Conservation (phyloP, 2,888 invertebrate genomes). For the Zonitis immaculata region DNA sequence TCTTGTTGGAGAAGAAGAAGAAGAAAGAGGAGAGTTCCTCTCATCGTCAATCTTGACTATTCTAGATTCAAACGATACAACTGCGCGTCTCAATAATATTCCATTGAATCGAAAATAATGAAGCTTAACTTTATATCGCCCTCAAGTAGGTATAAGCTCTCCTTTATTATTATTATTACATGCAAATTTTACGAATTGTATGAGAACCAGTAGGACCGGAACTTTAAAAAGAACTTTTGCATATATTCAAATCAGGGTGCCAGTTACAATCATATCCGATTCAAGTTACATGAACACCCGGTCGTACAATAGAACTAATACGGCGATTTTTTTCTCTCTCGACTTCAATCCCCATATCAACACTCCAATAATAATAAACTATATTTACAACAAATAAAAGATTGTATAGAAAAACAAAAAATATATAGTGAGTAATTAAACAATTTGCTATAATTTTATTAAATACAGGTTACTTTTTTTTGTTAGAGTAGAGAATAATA, state of each 20-base stretch:
- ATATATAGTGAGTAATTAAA: conserved; percentile 2
- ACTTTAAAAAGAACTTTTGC: conserved; percentile 8
- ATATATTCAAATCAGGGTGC: conserved; percentile 13
- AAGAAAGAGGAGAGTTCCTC: too few relatives aligned
- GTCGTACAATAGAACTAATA: conserved; percentile 1
- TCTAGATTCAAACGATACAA: too few relatives aligned
- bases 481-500: conserved; percentile 1
- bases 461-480: conserved; percentile 4
- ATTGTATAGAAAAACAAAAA: too few relatives aligned
- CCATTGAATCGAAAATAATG: too few relatives aligned
- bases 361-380: not conserved
- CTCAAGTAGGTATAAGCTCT: not conserved
- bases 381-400: not conserved
- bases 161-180: not conserved
- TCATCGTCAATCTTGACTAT: too few relatives aligned
- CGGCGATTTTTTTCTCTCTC: not conserved
- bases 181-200: conserved; percentile 7
- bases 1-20: too few relatives aligned
- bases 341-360: not conserved
- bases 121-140: not conserved
- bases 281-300: conserved; percentile 18
- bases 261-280: conserved; percentile 10
- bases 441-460: conserved; percentile 3
- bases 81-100: too few relatives aligned
- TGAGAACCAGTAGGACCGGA: conserved; percentile 14